Evolutionary conservation across 2,888 invertebrate species (phyloP), one percentile per base, ranked within the genome.

Genomic region (Philaethria dido): DNA sequence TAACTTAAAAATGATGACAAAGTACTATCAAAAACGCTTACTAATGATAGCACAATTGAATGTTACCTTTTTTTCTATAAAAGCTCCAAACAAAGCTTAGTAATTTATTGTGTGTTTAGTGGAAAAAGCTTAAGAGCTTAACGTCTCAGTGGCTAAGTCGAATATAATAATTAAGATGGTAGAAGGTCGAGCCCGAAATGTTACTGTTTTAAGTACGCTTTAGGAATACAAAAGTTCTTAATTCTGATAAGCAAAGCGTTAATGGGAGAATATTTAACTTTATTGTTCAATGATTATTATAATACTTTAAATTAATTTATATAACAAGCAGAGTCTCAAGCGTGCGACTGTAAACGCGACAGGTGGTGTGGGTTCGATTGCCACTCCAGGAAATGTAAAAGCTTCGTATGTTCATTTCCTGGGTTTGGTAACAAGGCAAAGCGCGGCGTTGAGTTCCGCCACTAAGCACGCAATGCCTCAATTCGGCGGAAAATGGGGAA

Each of bases 121-220:
- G 42, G 57, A 42, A 57, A 42, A 57, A 57, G 57, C 57, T 57
- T 42, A 25, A 57, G 25, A 11, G 25, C 42, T 57, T 57, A 57
- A 22, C 42, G 57, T 57, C 57, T 39, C 22, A 57, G 57, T 22
- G 57, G 42, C 42, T 42, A 25, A 57, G 42, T 16, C 16, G 39
- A 57, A 42, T 57, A 57, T 57, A 57, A 42, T 57, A 57, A 57
- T 57, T 57, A 57, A 42, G 57, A 57, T 57, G 57, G 42, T 42
- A 22, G 57, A 39, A 16, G 57, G 57, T 42, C 42, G 57, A 42
- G 57, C n/a, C 42, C 42, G 22, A 42, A 42, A 22, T 42, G 16
- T 14, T 57, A 42, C 42, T 42, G 42, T 42, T 57, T 42, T 39
- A 57, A 57, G 42, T 57, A 57, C 42, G 39, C 57, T 42, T 42